A percentile compares a stretch with the other conserved stretches of the same genome.
Evolutionary conservation across 2,888 invertebrate genomes (phyloP).

Genomic region (Microchrysa polita): DNA sequence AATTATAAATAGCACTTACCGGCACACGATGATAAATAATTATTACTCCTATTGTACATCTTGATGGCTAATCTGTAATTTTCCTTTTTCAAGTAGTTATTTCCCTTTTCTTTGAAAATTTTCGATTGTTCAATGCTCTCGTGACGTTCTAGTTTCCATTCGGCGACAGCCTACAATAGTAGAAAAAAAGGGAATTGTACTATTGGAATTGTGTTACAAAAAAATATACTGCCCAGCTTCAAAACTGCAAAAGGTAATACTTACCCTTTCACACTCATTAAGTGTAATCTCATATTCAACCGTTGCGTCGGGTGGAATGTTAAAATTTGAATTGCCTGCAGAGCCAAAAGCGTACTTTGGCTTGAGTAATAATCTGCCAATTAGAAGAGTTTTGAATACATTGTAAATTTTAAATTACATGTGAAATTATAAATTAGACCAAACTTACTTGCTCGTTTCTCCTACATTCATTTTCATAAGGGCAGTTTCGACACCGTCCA

Average conservation of each 20-base stretch:
- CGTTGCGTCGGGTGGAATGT: conserved; percentile 80
- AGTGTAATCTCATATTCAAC: conserved; percentile 85
- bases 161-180: conserved; percentile 77
- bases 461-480: conserved; percentile 81
- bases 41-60: conserved; percentile 81
- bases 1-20: conserved; percentile 49
- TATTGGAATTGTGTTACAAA: too few species aligned
- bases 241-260: conserved; percentile 45
- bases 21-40: conserved; percentile 55
- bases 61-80: conserved; percentile 83
- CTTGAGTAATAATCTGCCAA: conserved; percentile 71
- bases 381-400: too few species aligned
- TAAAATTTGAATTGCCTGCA: conserved; percentile 73
- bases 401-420: neutral
- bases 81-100: conserved; percentile 83
- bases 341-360: conserved; percentile 84
- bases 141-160: conserved; percentile 81
- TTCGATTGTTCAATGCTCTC: conserved; percentile 86
- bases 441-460: conserved; percentile 73
- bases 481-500: conserved; percentile 84
- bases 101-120: conserved; percentile 90
- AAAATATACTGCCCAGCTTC: too few species aligned
- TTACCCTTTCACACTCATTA: conserved; percentile 83
- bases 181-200: too few species aligned
- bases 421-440: too few species aligned